phyloP scores from a whole-genome alignment of 2,797 vertebrate genomes.

The Enteromius afrohamiltoni region DNA sequence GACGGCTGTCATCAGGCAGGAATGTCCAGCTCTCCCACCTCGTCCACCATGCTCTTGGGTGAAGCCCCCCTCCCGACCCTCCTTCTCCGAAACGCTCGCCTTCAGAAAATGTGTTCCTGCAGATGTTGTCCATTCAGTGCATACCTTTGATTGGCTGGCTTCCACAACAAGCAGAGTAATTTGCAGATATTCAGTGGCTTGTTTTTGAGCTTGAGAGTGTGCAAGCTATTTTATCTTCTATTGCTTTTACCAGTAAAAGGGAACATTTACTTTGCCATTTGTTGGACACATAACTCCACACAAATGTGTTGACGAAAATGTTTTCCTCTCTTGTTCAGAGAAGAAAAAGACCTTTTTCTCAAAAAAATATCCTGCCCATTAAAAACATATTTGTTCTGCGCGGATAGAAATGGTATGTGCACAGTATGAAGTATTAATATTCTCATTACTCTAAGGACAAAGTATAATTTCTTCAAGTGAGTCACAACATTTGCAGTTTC shows the following conservation, averaged over 20 bases:
- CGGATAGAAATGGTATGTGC: constrained; percentile 33
- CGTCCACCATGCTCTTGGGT: constrained; percentile 72
- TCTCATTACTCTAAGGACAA: constrained; percentile 46
- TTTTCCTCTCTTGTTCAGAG: constrained; percentile 47
- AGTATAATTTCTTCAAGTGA: constrained; percentile 37
- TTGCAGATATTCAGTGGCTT: constrained; percentile 78
- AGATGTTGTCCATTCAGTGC: constrained; percentile 83
- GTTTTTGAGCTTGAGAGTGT: constrained; percentile 75
- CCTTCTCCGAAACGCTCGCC: constrained; percentile 67
- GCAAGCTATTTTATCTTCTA: constrained; percentile 77
- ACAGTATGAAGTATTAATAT: constrained; percentile 44
- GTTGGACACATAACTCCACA: constrained; percentile 67
- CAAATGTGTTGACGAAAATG: constrained; percentile 65
- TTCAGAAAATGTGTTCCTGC: constrained; percentile 75
- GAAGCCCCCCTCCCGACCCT: constrained; percentile 68
- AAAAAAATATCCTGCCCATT: constrained; percentile 38
- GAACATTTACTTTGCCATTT: constrained; percentile 64
- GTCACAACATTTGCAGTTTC: constrained; percentile 22
- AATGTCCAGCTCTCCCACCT: constrained; percentile 84
- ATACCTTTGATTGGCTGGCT: constrained; percentile 78
- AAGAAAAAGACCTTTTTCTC: constrained; percentile 38
- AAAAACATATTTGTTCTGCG: constrained; percentile 64
- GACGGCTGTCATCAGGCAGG: constrained; percentile 82
- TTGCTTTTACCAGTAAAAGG: constrained; percentile 68
- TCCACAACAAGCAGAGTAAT: constrained; percentile 81